Evolutionary conservation across 2,888 invertebrate genomes (phyloP).

Genomic region (Melanotus villosus): DNA sequence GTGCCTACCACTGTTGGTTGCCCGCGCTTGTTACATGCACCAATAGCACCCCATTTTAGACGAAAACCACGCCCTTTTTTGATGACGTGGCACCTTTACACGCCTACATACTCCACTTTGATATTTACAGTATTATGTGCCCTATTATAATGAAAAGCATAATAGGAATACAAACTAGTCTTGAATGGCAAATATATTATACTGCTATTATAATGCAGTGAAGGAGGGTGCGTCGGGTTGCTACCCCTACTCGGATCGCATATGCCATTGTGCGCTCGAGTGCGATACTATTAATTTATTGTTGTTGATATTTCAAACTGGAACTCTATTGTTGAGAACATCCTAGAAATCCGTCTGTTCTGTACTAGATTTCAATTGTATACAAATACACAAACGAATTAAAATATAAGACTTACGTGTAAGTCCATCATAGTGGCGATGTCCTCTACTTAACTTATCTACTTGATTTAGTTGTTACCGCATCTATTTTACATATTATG

Average conservation of each 20-base stretch:
- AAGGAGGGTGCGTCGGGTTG: conserved; percentile 37
- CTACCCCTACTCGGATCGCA: conserved; percentile 37
- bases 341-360: not conserved
- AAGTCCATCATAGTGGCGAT: too few relatives aligned
- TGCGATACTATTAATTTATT: conserved; percentile 47
- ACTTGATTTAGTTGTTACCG: too few relatives aligned
- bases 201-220: conserved; percentile 60
- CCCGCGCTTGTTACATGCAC: conserved; percentile 62
- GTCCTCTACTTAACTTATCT: too few relatives aligned
- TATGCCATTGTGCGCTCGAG: conserved; percentile 42
- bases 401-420: too few relatives aligned
- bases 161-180: conserved; percentile 68
- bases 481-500: too few relatives aligned
- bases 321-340: conserved; percentile 31
- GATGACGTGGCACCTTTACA: conserved; percentile 51
- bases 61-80: conserved; percentile 51
- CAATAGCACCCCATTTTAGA: conserved; percentile 56
- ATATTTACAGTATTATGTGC: conserved; percentile 66
- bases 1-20: conserved; percentile 65
- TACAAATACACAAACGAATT: too few relatives aligned
- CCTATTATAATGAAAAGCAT: conserved; percentile 62
- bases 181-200: conserved; percentile 66
- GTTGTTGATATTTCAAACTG: conserved; percentile 41
- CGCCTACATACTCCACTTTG: conserved; percentile 47
- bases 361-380: too few relatives aligned